Evolutionary conservation across 2,113 vertebrate genomes (phyloP).

Genomic region (Clarias batrachus): DNA sequence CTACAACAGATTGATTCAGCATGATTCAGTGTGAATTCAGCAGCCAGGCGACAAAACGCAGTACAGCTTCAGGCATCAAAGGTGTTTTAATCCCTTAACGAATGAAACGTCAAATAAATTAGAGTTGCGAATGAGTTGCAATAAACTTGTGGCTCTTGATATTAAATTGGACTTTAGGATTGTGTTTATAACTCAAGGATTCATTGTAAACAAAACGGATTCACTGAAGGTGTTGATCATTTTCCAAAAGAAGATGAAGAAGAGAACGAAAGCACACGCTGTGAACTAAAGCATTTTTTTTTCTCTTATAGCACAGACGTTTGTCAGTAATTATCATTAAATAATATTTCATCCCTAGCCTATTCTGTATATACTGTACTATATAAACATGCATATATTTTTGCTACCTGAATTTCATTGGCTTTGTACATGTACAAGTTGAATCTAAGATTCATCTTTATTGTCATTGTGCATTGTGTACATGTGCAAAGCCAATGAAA

Average conservation of each 20-base stretch:
- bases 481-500: too few species aligned
- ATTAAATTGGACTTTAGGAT: too few species aligned
- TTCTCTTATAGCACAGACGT: neutral
- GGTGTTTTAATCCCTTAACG: neutral
- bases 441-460: too few species aligned
- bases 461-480: too few species aligned
- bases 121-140: neutral
- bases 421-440: too few species aligned
- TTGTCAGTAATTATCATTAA: too few species aligned
- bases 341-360: too few species aligned
- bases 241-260: neutral
- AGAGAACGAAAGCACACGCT: too few species aligned
- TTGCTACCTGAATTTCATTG: too few species aligned
- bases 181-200: neutral
- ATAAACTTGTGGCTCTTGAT: neutral
- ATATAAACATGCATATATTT: too few species aligned
- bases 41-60: conserved; percentile 16
- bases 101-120: neutral
- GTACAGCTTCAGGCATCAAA: neutral
- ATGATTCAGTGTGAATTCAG: conserved; percentile 11
- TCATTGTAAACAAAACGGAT: neutral
- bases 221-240: neutral
- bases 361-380: too few species aligned
- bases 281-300: neutral
- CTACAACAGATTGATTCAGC: neutral